A percentile compares a stretch with the other conserved stretches of the same genome.
Evolutionary conservation across 2,797 vertebrate genomes (phyloP).

Genomic region (Bovichtus diacanthus): DNA sequence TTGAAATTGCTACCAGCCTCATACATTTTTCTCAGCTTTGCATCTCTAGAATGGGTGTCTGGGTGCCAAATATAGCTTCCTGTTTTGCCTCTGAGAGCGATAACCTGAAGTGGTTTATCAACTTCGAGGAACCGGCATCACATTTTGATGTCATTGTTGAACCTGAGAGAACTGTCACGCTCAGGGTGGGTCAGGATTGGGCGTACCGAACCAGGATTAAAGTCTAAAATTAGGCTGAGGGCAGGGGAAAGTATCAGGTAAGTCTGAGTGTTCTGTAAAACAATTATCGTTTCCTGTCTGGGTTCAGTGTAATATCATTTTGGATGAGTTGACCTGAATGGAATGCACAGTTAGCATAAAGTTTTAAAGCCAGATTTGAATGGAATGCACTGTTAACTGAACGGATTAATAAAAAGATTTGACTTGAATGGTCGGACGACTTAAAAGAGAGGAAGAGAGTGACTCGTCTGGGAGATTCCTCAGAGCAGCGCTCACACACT

Average conservation of each 20-base stretch:
- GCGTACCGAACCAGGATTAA: conserved; percentile 65
- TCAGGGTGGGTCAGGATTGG: conserved; percentile 72
- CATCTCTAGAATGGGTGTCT: conserved; percentile 3
- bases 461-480: conserved; percentile 69
- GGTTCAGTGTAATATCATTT: conserved; percentile 54
- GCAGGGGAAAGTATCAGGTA: conserved; percentile 50
- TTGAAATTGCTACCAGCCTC: conserved; percentile 18
- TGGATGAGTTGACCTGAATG: conserved; percentile 59
- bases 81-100: conserved; percentile 44
- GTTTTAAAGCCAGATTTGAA: conserved; percentile 70
- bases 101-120: conserved; percentile 52
- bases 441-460: conserved; percentile 73
- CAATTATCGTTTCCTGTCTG: conserved; percentile 76
- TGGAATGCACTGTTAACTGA: conserved; percentile 72
- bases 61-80: conserved; percentile 54
- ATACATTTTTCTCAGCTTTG: conserved; percentile 1
- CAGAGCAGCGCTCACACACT: conserved; percentile 50
- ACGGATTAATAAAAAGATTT: conserved; percentile 79
- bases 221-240: conserved; percentile 63
- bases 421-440: conserved; percentile 71
- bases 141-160: conserved; percentile 54
- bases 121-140: conserved; percentile 27
- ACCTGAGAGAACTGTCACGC: conserved; percentile 53
- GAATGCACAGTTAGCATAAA: conserved; percentile 71
- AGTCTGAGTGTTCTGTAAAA: conserved; percentile 57